Evolutionary conservation across 2,888 invertebrate species (phyloP).

Genomic region (Loripinus fragilis): DNA sequence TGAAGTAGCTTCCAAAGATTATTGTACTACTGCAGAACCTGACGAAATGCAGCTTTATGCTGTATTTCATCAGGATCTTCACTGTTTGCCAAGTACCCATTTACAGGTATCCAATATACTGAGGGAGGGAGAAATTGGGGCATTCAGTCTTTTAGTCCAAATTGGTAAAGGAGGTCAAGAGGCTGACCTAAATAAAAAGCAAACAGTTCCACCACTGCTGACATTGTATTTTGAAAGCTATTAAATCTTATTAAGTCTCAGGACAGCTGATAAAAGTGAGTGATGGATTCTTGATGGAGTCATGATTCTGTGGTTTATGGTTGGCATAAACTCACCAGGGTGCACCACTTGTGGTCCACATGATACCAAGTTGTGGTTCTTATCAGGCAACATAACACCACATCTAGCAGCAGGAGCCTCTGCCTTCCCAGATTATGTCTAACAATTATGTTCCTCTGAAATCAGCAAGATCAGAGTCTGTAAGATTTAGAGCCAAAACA

Average conservation of each 20-base stretch:
- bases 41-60: too few relatives aligned
- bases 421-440: neutral
- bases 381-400: neutral
- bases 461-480: neutral
- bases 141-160: too few relatives aligned
- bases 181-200: too few relatives aligned
- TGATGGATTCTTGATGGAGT: neutral
- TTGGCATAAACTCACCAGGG: conserved; percentile 5
- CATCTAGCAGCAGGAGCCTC: neutral
- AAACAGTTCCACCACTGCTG: too few relatives aligned
- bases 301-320: conserved; percentile 1
- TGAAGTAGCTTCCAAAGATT: too few relatives aligned
- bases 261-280: neutral
- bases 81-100: too few relatives aligned
- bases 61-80: too few relatives aligned
- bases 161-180: too few relatives aligned
- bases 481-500: neutral
- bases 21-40: too few relatives aligned
- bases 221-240: neutral
- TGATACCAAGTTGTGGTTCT: conserved; percentile 11
- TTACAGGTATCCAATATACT: too few relatives aligned
- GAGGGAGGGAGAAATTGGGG: too few relatives aligned
- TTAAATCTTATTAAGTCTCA: neutral
- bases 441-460: neutral
- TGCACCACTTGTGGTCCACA: neutral